These are phyloP conservation scores for Hyles vespertilio DNA, from an alignment of 1,140 invertebrate genomes.

Conservation along the genomic window DNA sequence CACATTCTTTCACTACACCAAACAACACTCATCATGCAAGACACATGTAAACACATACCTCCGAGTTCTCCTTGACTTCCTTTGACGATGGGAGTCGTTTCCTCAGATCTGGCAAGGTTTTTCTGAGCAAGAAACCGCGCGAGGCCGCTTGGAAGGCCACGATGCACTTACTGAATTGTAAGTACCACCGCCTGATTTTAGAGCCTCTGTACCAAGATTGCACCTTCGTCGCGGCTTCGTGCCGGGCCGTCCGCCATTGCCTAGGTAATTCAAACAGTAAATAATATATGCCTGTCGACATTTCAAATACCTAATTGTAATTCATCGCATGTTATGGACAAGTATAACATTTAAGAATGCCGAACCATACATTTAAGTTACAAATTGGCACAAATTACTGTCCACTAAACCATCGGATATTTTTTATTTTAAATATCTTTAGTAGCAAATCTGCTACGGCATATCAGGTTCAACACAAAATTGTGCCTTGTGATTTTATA, in stretches of 20 bases:
- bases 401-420: too few relatives aligned
- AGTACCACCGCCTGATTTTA: conserved; percentile 80
- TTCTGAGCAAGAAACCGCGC: conserved; percentile 76
- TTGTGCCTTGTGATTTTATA: too few relatives aligned
- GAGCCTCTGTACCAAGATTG: conserved; percentile 86
- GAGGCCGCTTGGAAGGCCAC: conserved; percentile 85
- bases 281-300: too few relatives aligned
- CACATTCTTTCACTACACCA: background rate
- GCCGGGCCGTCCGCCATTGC: conserved; percentile 54
- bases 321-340: too few relatives aligned
- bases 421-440: too few relatives aligned
- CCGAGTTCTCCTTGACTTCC: conserved; percentile 11
- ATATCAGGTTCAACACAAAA: too few relatives aligned
- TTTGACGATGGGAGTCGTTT: conserved; percentile 22
- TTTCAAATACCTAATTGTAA: too few relatives aligned
- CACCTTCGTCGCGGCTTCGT: conserved; percentile 83
- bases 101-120: conserved; percentile 36
- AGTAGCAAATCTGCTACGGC: too few relatives aligned
- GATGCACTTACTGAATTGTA: conserved; percentile 77
- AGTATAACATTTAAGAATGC: too few relatives aligned
- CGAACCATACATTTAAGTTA: too few relatives aligned
- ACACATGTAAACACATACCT: background rate
- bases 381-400: too few relatives aligned
- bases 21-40: background rate
- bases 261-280: conserved; percentile 21